phyloP scores from a whole-genome alignment of 2,888 invertebrate genomes.

The Petrolisthes manimaculis region DNA sequence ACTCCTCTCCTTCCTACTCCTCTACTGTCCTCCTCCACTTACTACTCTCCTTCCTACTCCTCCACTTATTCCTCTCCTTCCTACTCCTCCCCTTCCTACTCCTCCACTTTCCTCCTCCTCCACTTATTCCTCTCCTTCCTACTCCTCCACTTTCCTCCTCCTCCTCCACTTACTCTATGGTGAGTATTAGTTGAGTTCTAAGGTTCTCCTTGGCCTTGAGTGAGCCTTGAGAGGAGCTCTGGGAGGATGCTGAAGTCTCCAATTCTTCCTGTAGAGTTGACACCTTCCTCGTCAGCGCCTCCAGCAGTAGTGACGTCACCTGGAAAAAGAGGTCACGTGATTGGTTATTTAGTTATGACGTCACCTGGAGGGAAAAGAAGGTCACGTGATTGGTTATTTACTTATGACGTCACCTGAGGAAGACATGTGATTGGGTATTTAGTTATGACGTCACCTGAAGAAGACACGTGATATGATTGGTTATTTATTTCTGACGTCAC shows the following conservation, averaged over 20 bases:
- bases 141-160: too few relatives aligned
- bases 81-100: too few relatives aligned
- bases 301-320: constrained; percentile 79
- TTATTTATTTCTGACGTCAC: too few relatives aligned
- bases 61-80: too few relatives aligned
- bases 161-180: constrained; percentile 63
- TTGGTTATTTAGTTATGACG: constrained; percentile 78
- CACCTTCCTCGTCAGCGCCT: constrained; percentile 78
- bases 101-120: too few relatives aligned
- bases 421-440: neutral
- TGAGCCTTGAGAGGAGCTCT: constrained; percentile 47
- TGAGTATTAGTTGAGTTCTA: constrained; percentile 50
- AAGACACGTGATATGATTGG: too few relatives aligned
- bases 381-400: neutral
- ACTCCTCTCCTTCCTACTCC: too few relatives aligned
- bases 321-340: constrained; percentile 69
- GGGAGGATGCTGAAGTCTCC: constrained; percentile 74
- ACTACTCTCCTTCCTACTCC: too few relatives aligned
- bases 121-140: too few relatives aligned
- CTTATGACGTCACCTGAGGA: neutral
- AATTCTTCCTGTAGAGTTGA: constrained; percentile 78
- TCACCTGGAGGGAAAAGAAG: constrained; percentile 73
- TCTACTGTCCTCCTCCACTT: too few relatives aligned
- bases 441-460: neutral
- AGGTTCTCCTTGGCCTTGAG: constrained; percentile 64